Evolutionary conservation across 2,888 invertebrate species (phyloP), one percentile per base, ranked within the genome.

Genomic region (Rotaria socialis): DNA sequence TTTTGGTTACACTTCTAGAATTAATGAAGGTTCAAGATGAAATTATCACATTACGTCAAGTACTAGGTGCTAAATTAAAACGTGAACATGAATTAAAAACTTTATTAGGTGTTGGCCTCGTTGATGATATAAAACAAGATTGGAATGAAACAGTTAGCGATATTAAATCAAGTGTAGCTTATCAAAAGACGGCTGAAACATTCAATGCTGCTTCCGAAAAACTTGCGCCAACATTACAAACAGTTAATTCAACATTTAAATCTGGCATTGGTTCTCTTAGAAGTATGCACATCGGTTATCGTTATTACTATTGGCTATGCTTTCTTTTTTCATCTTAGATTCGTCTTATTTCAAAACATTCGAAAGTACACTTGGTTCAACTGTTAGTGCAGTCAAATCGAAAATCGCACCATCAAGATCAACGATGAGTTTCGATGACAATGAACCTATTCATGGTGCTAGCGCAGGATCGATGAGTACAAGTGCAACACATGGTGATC

Each of bases 171-270:
- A 75, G 80, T 60, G 27, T 43, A 56, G 86, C 86, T 75, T 87
- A 87, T 74, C 87, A 87, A n/a, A 87, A 87, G 55, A 87, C 87
- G 52, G 84, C 87, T 27, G 87, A 85, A 85, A 58, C 85, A 47
- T 74, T 87, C 0, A 87, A 58, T 67, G 85, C 55, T 74, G 87
- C 87, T 24, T 85, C 85, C 22, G 85, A 87, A 60, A 87, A 87
- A 84, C 55, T 87, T 27, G 85, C 87, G 85, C 88, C 74, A 87
- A 87, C 88, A 87, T 87, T 89, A 95, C 91, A 88, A 74, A 89
- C 89, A 86, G 52, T 87, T 60, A 86, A 67, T 41, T 85, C 84
- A 60, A 86, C 67, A 85, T 84, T 85, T 52, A 87, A 84, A 86
- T 86, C 67, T 84, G 75, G 85, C n/a, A 47, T 86, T 47, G 86